phyloP scores from a whole-genome alignment of 2,888 invertebrate genomes.

The Antheraea assamensis region DNA sequence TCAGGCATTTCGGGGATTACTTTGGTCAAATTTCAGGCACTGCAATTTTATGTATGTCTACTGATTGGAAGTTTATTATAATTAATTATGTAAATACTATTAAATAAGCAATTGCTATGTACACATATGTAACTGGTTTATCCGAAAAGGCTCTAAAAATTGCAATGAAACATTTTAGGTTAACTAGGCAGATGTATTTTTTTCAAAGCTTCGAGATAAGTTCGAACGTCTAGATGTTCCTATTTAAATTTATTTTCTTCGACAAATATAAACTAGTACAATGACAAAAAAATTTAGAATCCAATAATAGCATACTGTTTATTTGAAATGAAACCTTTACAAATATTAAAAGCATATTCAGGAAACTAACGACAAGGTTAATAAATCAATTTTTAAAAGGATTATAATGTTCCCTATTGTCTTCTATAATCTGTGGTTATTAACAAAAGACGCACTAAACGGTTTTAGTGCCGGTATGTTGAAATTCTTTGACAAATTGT shows the following conservation, averaged over 20 bases:
- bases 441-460: constrained; percentile 43
- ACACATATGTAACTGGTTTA: too few species aligned
- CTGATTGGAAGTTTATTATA: too few species aligned
- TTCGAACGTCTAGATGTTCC: too few species aligned
- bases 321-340: background rate
- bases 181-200: too few species aligned
- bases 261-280: background rate
- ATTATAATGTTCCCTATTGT: constrained; percentile 58
- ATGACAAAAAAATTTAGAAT: background rate
- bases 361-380: constrained; percentile 40
- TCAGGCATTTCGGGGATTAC: too few species aligned
- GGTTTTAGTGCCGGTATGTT: constrained; percentile 37
- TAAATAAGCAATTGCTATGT: too few species aligned
- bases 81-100: too few species aligned
- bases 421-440: constrained; percentile 46
- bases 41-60: too few species aligned
- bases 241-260: background rate
- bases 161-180: too few species aligned
- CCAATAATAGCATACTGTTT: background rate
- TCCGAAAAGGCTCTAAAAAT: too few species aligned
- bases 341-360: background rate
- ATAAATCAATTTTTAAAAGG: constrained; percentile 62
- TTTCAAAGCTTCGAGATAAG: too few species aligned
- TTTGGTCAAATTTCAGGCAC: too few species aligned
- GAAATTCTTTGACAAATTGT: constrained; percentile 56